These are phyloP conservation scores for Leuctra nigra DNA, from an alignment of 2,888 invertebrate species.

Conservation along the genomic window DNA sequence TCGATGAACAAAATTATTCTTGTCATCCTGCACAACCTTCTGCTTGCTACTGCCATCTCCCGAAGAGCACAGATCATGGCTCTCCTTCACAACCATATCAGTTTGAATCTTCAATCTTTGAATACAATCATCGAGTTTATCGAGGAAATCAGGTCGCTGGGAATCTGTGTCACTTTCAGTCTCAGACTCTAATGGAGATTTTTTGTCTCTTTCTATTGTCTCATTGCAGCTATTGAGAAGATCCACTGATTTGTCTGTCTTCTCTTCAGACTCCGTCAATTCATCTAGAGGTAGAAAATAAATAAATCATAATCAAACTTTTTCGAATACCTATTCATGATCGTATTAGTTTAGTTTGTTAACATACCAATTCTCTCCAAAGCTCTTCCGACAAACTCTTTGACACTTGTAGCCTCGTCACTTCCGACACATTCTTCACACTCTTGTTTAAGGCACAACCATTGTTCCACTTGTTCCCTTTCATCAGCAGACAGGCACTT, in stretches of 20 bases:
- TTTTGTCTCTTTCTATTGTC: constrained; percentile 34
- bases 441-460: constrained; percentile 80
- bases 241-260: constrained; percentile 38
- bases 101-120: constrained; percentile 63
- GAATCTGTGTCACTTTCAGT: constrained; percentile 33
- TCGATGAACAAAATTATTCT: not conserved
- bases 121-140: constrained; percentile 65
- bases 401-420: constrained; percentile 44
- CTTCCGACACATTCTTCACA: constrained; percentile 73
- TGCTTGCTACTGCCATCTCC: not conserved
- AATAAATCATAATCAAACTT: too few species aligned
- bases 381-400: constrained; percentile 46
- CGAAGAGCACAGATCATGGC: constrained; percentile 32
- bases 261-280: constrained; percentile 42
- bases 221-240: constrained; percentile 29
- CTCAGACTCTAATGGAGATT: constrained; percentile 33
- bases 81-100: constrained; percentile 48
- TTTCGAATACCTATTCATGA: not conserved
- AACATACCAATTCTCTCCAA: constrained; percentile 43
- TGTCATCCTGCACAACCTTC: not conserved
- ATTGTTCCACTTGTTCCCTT: constrained; percentile 70
- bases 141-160: constrained; percentile 60
- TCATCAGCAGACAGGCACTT: constrained; percentile 64
- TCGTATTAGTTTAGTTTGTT: too few species aligned
- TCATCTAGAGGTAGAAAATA: too few species aligned